Conservation (phyloP, 2,888 invertebrate species). For the Monopis laevigella region DNA sequence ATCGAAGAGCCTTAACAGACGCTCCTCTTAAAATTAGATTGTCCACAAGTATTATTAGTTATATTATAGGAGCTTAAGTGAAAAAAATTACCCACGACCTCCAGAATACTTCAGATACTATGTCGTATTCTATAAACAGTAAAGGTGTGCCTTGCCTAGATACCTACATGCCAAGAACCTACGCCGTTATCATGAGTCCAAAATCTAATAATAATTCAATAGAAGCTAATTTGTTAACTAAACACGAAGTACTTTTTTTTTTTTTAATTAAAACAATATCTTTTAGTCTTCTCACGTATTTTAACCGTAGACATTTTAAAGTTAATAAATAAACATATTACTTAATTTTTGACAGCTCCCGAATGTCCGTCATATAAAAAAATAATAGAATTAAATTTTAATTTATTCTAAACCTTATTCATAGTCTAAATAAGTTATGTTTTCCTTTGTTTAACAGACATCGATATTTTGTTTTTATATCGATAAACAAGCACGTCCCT, state of each 20-base stretch:
- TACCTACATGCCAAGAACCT: no score
- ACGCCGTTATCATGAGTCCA: no score
- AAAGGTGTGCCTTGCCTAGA: no score
- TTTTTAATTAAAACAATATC: conserved; percentile 5
- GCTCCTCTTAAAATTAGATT: no score
- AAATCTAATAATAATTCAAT: no score
- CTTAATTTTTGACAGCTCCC: conserved; percentile 51
- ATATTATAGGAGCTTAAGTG: no score
- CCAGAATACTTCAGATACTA: no score
- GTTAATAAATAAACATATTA: conserved; percentile 53
- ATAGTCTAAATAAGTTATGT: conserved; percentile 22
- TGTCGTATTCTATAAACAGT: no score
- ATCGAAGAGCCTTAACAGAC: no score
- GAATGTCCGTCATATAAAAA: conserved; percentile 36
- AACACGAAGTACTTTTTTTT: not conserved
- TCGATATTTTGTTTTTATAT: conserved; percentile 20
- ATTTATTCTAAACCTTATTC: conserved; percentile 17
- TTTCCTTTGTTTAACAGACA: conserved; percentile 16
- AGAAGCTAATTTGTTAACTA: no score
- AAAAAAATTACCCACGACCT: no score
- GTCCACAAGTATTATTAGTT: no score
- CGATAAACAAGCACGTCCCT: conserved; percentile 29
- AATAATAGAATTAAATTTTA: not conserved
- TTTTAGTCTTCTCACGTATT: conserved; percentile 42
- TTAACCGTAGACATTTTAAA: conserved; percentile 29